Percentiles rank a stretch among this genome's conserved stretches.
Evolutionary conservation across 2,113 vertebrate genomes (phyloP).

Genomic region (Oncorhynchus keta): DNA sequence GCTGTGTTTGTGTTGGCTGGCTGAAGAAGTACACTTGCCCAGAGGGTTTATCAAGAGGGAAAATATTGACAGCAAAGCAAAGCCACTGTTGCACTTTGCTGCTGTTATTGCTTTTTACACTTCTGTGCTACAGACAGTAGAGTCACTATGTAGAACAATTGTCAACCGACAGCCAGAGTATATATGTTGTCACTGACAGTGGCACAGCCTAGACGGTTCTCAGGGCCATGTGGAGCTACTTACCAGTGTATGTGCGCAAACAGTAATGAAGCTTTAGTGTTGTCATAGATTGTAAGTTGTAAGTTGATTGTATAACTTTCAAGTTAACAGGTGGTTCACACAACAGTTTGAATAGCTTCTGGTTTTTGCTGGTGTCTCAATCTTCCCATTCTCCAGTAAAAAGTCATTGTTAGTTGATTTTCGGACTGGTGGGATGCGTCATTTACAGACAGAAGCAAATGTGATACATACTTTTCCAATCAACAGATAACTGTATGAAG

Average conservation of each 20-base stretch:
- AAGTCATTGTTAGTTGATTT: too few relatives aligned
- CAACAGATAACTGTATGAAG: conserved; percentile 10
- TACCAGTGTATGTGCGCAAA: neutral
- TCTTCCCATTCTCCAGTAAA: too few relatives aligned
- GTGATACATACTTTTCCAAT: too few relatives aligned
- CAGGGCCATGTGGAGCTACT: neutral
- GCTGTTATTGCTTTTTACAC: conserved; percentile 61
- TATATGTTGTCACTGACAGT: neutral
- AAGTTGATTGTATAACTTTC: neutral
- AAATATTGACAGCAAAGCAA: conserved; percentile 60
- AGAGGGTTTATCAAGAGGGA: conserved; percentile 54
- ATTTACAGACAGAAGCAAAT: too few relatives aligned
- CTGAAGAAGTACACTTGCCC: conserved; percentile 35
- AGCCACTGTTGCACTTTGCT: conserved; percentile 55
- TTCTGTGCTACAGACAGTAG: conserved; percentile 38
- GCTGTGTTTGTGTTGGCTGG: conserved; percentile 48
- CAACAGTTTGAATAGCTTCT: neutral
- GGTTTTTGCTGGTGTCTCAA: too few relatives aligned
- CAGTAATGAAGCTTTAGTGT: neutral
- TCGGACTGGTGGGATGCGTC: too few relatives aligned
- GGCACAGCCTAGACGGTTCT: neutral
- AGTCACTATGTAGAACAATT: conserved; percentile 40
- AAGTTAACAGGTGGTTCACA: neutral
- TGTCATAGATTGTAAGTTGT: neutral
- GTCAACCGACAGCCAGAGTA: conserved; percentile 39